phyloP scores from a whole-genome alignment of 2,888 invertebrate genomes.

The Limnephilus rhombicus region DNA sequence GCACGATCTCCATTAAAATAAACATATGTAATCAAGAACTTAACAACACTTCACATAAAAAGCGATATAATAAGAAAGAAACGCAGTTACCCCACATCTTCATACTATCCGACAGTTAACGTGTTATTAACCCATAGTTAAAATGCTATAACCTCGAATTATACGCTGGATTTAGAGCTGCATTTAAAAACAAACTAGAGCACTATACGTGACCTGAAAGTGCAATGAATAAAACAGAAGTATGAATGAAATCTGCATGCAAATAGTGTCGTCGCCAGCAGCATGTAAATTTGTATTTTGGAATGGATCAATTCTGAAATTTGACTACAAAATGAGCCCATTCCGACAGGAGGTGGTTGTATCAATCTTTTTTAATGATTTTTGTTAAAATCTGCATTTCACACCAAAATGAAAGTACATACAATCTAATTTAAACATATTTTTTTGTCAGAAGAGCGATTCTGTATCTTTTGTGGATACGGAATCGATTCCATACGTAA shows the following conservation, averaged over 20 bases:
- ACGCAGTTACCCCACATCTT: not conserved
- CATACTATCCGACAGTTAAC: not conserved
- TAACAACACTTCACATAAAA: not conserved
- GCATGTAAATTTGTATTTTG: not conserved
- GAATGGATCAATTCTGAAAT: not conserved
- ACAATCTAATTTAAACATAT: no score
- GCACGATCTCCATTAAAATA: not conserved
- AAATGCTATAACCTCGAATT: not conserved
- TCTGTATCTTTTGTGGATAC: no score
- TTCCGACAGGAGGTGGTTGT: not conserved
- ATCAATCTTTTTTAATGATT: not conserved
- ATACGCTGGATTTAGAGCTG: not conserved
- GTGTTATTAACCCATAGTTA: not conserved
- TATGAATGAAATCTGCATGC: constrained; percentile 9
- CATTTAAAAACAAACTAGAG: not conserved
- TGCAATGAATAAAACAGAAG: constrained; percentile 27
- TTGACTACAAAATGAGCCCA: not conserved
- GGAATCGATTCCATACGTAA: no score
- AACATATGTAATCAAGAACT: not conserved
- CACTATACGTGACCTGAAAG: not conserved
- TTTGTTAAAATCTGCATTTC: not conserved
- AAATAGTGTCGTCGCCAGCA: not conserved
- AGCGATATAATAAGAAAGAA: not conserved
- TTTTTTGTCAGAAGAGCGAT: no score
- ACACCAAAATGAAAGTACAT: not conserved